Conservation (phyloP, 2,888 invertebrate species). For the Halocaridina rubra region DNA sequence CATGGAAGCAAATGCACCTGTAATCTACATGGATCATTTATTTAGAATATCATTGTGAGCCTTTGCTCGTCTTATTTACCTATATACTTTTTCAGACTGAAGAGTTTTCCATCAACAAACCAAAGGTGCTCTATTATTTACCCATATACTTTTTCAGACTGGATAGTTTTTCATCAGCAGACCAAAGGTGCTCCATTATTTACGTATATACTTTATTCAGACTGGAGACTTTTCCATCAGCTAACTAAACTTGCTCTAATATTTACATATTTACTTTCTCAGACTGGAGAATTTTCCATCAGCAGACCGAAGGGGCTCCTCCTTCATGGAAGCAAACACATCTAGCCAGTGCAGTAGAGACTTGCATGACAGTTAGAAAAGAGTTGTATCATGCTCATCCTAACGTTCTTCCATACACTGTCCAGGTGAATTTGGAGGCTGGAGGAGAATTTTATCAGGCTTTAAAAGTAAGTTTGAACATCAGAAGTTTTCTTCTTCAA, state of each 20-base stretch:
- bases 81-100: constrained; percentile 23
- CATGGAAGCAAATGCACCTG: constrained; percentile 38
- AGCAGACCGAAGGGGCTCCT: neutral
- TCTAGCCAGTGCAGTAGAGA: constrained; percentile 19
- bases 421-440: constrained; percentile 19
- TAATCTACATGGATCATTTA: too few species aligned
- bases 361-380: constrained; percentile 19
- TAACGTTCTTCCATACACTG: neutral
- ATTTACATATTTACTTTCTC: neutral
- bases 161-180: constrained; percentile 30
- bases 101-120: constrained; percentile 24
- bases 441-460: constrained; percentile 5
- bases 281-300: constrained; percentile 37
- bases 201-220: too few species aligned
- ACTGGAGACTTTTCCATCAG: too few species aligned
- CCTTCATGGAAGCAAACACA: constrained; percentile 32
- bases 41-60: too few species aligned
- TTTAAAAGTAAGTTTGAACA: constrained; percentile 5
- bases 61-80: too few species aligned
- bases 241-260: too few species aligned
- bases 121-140: neutral
- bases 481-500: neutral
- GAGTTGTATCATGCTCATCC: neutral
- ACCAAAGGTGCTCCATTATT: too few species aligned
- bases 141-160: constrained; percentile 16